Base-by-base conservation (phyloP, 2,888 invertebrate species). In the Argyresthia goedartella region DNA sequence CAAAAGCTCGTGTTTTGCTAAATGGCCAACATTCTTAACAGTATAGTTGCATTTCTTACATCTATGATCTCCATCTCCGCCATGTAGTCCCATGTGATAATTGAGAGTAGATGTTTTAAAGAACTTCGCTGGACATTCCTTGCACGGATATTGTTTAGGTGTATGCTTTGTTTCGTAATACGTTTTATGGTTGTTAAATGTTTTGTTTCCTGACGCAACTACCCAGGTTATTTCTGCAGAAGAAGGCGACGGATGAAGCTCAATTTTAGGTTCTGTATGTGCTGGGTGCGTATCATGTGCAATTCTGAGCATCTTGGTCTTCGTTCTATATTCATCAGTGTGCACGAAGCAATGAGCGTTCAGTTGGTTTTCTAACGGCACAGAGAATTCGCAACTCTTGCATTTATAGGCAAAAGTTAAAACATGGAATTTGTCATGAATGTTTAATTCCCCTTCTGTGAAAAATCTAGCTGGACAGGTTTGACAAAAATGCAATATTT, bases 401-500 rank as follows among this genome's bases (percentile, higher is more conserved):
- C 96, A 96, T 56, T 91, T 89, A 64, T 91, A 91, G 9, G 89
- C 81, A 56, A 91, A 80, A 50, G 88, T 76, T 34, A 89, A 81
- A 52, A 89, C 88, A 68, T 95, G 94, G 66, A 91, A 92, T 58
- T 91, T 88, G 56, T 90, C 79, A 65, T 96, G 96, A 55, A 91
- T 90, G 53, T 88, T 88, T 52, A 93, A 81, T 71, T 96, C 95
- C 62, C 89, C 89, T 57, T 91, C 91, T 59, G 91, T 91, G 56
- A 95, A 90, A 77, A 92, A 96, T 67, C 95, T 89, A 0, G 95
- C 94, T 1, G 96, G 96, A 71, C 96, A 96, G 60, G 92, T 91
- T 55, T 89, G 88, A 71, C 96, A 96, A 67, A 93, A 95, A 64
- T 91, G 91, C 52, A 95, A 71, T n/a, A 75, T 69, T 65, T 79